Evolutionary conservation across 2,113 vertebrate genomes (phyloP).

Genomic region (Chaetorhynchus papuensis): DNA sequence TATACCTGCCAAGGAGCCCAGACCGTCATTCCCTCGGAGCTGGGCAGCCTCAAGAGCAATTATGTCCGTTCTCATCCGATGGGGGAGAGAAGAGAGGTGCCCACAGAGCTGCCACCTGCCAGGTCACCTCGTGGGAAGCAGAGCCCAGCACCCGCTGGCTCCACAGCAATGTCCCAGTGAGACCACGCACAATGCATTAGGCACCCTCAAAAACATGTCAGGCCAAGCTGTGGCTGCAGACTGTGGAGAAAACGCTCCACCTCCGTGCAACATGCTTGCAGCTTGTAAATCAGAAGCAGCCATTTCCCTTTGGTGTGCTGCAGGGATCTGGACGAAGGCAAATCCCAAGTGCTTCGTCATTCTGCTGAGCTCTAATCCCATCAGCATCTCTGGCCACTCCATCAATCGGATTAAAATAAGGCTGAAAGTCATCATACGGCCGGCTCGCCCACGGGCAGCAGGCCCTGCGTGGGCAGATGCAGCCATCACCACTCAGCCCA

Average conservation of each 20-base stretch:
- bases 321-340: background rate
- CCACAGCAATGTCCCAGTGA: accelerated
- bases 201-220: accelerated
- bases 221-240: background rate
- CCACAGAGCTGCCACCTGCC: accelerated
- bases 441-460: accelerated
- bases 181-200: accelerated
- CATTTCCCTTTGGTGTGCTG: background rate
- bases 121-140: background rate
- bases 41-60: background rate
- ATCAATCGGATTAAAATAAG: constrained; percentile 26
- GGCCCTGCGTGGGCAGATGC: background rate
- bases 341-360: constrained; percentile 40
- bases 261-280: accelerated
- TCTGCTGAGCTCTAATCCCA: constrained; percentile 33
- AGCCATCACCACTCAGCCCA: background rate
- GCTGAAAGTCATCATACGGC: background rate
- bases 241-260: background rate
- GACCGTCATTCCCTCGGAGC: background rate
- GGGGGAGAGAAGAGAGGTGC: background rate
- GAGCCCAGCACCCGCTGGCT: accelerated
- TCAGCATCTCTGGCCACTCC: constrained; percentile 22
- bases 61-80: background rate
- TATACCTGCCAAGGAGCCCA: background rate
- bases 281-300: background rate